Evolutionary conservation across 2,888 invertebrate genomes (phyloP).

Genomic region (Metopia argyrocephala): DNA sequence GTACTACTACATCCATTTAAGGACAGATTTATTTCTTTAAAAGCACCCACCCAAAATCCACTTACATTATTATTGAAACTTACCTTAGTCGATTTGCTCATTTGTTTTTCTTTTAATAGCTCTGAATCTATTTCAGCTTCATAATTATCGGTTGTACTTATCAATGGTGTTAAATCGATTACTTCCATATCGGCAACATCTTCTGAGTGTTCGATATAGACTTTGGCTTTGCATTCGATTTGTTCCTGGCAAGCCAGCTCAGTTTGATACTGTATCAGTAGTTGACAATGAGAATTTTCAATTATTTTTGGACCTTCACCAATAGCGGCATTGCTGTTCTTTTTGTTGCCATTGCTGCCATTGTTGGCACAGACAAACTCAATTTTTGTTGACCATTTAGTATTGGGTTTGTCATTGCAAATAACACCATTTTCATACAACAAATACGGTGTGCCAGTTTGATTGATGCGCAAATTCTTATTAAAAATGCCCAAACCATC

Average conservation of each 20-base stretch:
- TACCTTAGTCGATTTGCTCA: constrained; percentile 75
- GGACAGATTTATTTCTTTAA: neutral
- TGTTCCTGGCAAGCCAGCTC: constrained; percentile 76
- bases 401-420: constrained; percentile 66
- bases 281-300: constrained; percentile 78
- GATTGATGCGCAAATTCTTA: constrained; percentile 75
- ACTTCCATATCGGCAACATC: constrained; percentile 69
- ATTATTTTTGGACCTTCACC: constrained; percentile 72
- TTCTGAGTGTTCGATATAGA: constrained; percentile 70
- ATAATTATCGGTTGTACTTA: constrained; percentile 76
- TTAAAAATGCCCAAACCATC: constrained; percentile 74
- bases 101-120: constrained; percentile 69
- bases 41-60: neutral
- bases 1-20: neutral
- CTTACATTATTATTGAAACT: constrained; percentile 31
- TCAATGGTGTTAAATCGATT: constrained; percentile 77
- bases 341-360: constrained; percentile 54
- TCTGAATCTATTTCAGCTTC: constrained; percentile 74
- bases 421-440: constrained; percentile 75
- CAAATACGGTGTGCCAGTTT: constrained; percentile 76
- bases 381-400: constrained; percentile 77
- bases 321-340: constrained; percentile 26
- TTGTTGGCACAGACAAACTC: constrained; percentile 77
- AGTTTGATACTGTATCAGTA: constrained; percentile 78
- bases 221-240: constrained; percentile 74